Evolutionary conservation across 2,888 invertebrate genomes (phyloP).

Genomic region (Leptinotarsa peninsularis): DNA sequence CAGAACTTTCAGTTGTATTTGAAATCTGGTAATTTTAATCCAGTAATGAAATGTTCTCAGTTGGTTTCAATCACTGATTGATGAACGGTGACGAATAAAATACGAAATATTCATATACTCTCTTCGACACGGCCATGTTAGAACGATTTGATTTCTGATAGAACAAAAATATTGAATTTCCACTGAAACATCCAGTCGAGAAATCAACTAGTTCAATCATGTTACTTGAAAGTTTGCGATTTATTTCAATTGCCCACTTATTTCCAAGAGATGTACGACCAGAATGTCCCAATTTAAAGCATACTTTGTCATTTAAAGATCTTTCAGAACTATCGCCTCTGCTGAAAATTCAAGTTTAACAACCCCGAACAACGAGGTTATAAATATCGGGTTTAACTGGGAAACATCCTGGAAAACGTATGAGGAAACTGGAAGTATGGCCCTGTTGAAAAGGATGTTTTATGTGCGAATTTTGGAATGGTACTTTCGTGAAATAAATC

Average conservation of each 20-base stretch:
- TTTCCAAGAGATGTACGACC: neutral
- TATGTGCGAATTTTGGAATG: neutral
- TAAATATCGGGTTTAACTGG: constrained; percentile 4
- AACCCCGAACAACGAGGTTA: constrained; percentile 1
- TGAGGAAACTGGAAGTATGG: constrained; percentile 3
- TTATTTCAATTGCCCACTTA: neutral
- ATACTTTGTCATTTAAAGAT: constrained; percentile 8
- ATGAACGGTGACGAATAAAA: too few species aligned
- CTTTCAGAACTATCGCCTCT: constrained; percentile 9
- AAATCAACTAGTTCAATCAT: neutral
- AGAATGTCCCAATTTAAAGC: neutral
- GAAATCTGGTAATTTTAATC: too few species aligned
- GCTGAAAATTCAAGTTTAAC: constrained; percentile 10
- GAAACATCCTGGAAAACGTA: constrained; percentile 6
- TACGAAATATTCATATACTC: too few species aligned
- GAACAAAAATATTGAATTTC: too few species aligned
- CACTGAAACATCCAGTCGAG: neutral
- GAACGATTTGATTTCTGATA: too few species aligned
- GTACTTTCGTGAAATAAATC: neutral
- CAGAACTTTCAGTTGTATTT: too few species aligned
- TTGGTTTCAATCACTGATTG: too few species aligned
- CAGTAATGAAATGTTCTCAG: too few species aligned
- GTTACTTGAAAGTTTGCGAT: neutral
- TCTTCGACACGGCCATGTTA: too few species aligned
- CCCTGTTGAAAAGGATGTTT: neutral